These are phyloP conservation scores for Aspidiotus rigidus DNA, from an alignment of 2,888 invertebrate genomes.

Conservation along the genomic window DNA sequence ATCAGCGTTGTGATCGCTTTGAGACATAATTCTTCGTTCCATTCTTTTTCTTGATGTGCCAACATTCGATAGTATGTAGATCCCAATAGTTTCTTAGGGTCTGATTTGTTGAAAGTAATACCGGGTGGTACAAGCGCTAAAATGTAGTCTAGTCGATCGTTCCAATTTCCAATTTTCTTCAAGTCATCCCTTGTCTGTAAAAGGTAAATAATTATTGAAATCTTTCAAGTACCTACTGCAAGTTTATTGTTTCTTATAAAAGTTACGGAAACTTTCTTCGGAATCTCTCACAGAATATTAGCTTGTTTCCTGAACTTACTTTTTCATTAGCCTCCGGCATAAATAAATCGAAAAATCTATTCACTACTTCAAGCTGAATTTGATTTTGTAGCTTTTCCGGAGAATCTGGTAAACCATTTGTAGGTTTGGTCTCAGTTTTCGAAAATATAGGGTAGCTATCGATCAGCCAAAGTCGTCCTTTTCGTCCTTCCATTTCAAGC, in stretches of 20 bases:
- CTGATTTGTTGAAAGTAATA: constrained; percentile 42
- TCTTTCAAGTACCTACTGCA: too few relatives aligned
- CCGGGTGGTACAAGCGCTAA: constrained; percentile 41
- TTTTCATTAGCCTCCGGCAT: constrained; percentile 36
- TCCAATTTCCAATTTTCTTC: constrained; percentile 47
- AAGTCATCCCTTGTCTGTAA: constrained; percentile 36
- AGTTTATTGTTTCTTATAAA: too few relatives aligned
- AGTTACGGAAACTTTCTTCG: too few relatives aligned
- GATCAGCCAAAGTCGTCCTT: constrained; percentile 60
- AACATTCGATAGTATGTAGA: constrained; percentile 50
- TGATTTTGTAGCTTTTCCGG: constrained; percentile 44
- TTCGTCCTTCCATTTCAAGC: constrained; percentile 57
- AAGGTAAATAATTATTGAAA: constrained; percentile 16
- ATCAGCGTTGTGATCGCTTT: constrained; percentile 53
- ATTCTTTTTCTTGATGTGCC: constrained; percentile 46
- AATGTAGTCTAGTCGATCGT: constrained; percentile 51
- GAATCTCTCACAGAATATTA: too few relatives aligned
- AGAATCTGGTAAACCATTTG: constrained; percentile 24
- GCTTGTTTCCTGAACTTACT: too few relatives aligned
- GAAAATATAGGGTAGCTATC: constrained; percentile 73
- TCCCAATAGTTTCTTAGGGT: constrained; percentile 43
- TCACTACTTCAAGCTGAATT: constrained; percentile 52
- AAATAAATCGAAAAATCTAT: constrained; percentile 44
- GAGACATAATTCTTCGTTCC: constrained; percentile 42
- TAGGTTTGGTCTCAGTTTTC: constrained; percentile 44